Conservation (phyloP, 2,888 invertebrate genomes). For the Tuberolachnus salignus region DNA sequence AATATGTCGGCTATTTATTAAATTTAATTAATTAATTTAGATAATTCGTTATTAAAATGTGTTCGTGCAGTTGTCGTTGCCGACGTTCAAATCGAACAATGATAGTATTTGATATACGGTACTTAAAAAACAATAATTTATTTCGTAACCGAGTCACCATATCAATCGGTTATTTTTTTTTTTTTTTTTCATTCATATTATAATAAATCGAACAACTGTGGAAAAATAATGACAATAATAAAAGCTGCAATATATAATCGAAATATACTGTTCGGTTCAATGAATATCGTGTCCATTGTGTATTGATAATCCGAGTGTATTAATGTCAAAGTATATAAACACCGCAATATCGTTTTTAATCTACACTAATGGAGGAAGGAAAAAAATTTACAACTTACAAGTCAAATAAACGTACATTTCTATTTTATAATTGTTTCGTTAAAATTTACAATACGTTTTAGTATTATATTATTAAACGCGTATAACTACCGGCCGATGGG, state of each 20-base stretch:
- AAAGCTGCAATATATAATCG: background rate
- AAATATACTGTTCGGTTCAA: constrained; percentile 1
- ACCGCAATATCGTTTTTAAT: constrained; percentile 7
- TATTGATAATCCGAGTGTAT: constrained; percentile 1
- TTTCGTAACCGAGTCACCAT: background rate
- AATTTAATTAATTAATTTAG: no score
- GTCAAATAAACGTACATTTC: background rate
- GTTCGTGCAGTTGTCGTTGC: background rate
- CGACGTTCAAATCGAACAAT: background rate
- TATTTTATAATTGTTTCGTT: no score
- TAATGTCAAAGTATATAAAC: background rate
- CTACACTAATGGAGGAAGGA: constrained; percentile 19
- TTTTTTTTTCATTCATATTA: background rate
- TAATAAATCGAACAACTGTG: background rate
- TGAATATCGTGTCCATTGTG: constrained; percentile 3
- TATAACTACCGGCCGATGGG: no score
- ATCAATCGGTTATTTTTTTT: background rate
- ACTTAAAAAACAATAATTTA: constrained; percentile 11
- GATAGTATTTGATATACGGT: background rate
- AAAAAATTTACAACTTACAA: background rate
- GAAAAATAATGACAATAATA: constrained; percentile 4
- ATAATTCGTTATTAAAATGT: background rate
- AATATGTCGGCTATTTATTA: no score
- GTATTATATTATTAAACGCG: no score
- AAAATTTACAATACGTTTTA: no score